Percentiles rank a stretch among this genome's conserved stretches.
phyloP scores from a whole-genome alignment of 2,113 vertebrate genomes.

The Hippocampus mohnikei region DNA sequence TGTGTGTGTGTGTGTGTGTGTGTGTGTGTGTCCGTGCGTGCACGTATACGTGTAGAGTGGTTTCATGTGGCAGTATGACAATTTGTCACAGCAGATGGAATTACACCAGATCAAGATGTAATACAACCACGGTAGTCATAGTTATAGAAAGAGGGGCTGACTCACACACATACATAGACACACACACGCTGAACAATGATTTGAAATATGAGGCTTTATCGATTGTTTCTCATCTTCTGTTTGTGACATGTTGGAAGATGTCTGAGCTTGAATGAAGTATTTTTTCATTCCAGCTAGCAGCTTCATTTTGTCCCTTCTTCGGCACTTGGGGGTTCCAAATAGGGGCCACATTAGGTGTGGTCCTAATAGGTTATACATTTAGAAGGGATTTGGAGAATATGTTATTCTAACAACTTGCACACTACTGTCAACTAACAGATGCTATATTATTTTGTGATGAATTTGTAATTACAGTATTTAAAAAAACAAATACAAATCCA shows the following conservation, averaged over 20 bases:
- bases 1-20: no score
- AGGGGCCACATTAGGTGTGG: background rate
- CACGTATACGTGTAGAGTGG: background rate
- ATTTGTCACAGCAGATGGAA: slow-evolving; percentile 36
- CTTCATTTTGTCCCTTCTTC: slow-evolving; percentile 26
- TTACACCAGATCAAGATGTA: slow-evolving; percentile 26
- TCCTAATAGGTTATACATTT: background rate
- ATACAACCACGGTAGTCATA: slow-evolving; percentile 8
- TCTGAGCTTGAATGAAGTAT: slow-evolving; percentile 29
- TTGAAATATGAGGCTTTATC: slow-evolving; percentile 53
- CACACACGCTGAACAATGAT: slow-evolving; percentile 22
- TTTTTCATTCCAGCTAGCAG: slow-evolving; percentile 5
- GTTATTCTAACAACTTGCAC: no score
- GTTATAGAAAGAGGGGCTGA: slow-evolving; percentile 1
- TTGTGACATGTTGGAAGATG: slow-evolving; percentile 46
- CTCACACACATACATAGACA: background rate
- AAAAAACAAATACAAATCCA: no score
- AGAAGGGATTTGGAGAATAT: no score
- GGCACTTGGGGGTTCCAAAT: background rate
- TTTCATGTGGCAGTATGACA: slow-evolving; percentile 30
- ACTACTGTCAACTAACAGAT: no score
- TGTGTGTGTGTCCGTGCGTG: background rate
- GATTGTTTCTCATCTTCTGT: slow-evolving; percentile 49
- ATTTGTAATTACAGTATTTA: no score
- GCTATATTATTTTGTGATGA: no score